phyloP scores from a whole-genome alignment of 2,888 invertebrate species.

The Tipula unca region DNA sequence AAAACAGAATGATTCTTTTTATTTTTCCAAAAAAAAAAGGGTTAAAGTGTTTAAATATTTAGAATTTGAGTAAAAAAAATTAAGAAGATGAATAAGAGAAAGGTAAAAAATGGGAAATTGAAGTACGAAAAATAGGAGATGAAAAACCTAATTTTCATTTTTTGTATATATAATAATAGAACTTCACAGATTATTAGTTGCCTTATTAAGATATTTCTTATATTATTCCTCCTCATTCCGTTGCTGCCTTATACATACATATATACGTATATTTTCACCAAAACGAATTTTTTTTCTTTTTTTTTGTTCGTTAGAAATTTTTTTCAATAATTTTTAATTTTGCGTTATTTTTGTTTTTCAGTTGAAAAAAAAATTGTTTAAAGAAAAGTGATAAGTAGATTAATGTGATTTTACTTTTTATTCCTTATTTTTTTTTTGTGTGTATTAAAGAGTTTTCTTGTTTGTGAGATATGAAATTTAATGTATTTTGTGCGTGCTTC shows the following conservation, averaged over 20 bases:
- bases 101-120: neutral
- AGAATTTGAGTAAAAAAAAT: neutral
- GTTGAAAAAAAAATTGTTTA: neutral
- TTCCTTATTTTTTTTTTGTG: neutral
- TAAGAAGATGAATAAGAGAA: neutral
- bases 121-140: neutral
- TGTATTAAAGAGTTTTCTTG: neutral
- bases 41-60: neutral
- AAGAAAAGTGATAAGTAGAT: constrained; percentile 1
- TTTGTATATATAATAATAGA: neutral
- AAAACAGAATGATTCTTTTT: neutral
- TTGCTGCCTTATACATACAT: neutral
- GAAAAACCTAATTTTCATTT: neutral
- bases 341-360: neutral
- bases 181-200: constrained; percentile 8
- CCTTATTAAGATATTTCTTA: neutral
- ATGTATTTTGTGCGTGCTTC: neutral
- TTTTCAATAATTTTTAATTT: constrained; percentile 2
- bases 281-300: neutral
- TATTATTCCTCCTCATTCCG: neutral
- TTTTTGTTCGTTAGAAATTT: neutral
- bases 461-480: neutral
- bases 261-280: neutral
- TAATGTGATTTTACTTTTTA: neutral
- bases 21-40: neutral